Percentiles rank a stretch among this genome's conserved stretches.
Evolutionary conservation across 2,888 invertebrate species (phyloP).

Genomic region (Microctonus hyperodae): DNA sequence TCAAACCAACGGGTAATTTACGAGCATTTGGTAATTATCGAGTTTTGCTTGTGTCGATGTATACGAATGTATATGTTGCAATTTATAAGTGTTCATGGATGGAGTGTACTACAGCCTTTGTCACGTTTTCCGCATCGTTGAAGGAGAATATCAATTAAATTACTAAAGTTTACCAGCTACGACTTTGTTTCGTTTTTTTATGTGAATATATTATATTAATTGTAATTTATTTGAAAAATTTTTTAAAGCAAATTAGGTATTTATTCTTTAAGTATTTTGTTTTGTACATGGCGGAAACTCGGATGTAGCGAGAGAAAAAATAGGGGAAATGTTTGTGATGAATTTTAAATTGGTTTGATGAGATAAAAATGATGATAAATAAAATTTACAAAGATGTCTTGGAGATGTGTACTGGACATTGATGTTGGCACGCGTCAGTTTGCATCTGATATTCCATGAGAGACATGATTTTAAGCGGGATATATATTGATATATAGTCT

Average conservation of each 20-base stretch:
- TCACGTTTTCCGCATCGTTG: no score
- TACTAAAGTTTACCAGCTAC: no score
- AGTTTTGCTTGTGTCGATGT: conserved; percentile 13
- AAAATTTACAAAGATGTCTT: not conserved
- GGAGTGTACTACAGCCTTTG: no score
- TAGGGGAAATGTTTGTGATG: not conserved
- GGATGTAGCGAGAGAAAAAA: not conserved
- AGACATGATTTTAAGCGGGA: conserved; percentile 5
- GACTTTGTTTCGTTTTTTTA: no score
- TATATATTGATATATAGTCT: conserved; percentile 26
- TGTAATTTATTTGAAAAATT: no score
- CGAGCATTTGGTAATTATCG: conserved; percentile 33
- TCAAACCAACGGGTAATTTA: conserved; percentile 26
- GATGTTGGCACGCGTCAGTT: conserved; percentile 27
- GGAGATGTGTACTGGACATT: not conserved
- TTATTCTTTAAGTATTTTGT: no score
- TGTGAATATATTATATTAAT: no score
- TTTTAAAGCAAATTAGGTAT: no score
- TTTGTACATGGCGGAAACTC: no score
- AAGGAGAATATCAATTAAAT: no score
- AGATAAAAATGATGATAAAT: not conserved
- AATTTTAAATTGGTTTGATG: not conserved
- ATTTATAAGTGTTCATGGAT: no score
- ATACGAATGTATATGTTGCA: no score
- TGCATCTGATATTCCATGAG: conserved; percentile 18